Evolutionary conservation across 2,113 vertebrate genomes (phyloP), one percentile per base, ranked within the genome.

Genomic region (Hippocampus zosterae): DNA sequence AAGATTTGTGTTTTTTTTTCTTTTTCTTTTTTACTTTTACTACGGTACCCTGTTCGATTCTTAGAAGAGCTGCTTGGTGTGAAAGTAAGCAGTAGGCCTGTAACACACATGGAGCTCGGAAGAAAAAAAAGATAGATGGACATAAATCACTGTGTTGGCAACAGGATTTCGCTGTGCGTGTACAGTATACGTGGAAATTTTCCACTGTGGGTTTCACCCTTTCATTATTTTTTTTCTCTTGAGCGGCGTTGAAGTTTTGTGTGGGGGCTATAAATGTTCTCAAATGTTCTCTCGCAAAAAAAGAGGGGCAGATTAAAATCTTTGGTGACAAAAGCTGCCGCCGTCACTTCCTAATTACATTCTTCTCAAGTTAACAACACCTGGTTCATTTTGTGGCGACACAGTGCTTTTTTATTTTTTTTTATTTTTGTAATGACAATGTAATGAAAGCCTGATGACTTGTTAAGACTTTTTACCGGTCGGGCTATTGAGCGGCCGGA

Each of bases 81-180:
- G 19, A 27, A 13, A 57, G 12, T 13, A 57, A 57, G 55, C 61
- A 64, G 19, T 46, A 37, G 33, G 33, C 33, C 13, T 42, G 37
- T 15, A 63, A 63, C 19, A 64, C 27, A 29, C 62, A 64, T 25
- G 21, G n/a, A 44, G 21, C 41, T 42, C 46, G 41, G 13, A 8
- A 44, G 46, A 23, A 16, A 8, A 44, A 65, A 23, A 16, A 46
- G n/a, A 16, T 8, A 18, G 16, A 44, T 42, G 12, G 40, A 42
- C 37, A 63, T 41, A 63, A 63, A 42, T 60, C 27, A 63, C 37
- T 42, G 19, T 63, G 15, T 60, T 60, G 57, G 57, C 57, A 60
- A 19, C 57, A 29, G 27, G 15, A 27, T 60, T 33, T 29, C 5
- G n/a, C 19, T 40, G 33, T 40, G 60, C 33, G 29, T 40, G 56